Conservation (phyloP, 2,113 vertebrate genomes). For the Labeo catla region DNA sequence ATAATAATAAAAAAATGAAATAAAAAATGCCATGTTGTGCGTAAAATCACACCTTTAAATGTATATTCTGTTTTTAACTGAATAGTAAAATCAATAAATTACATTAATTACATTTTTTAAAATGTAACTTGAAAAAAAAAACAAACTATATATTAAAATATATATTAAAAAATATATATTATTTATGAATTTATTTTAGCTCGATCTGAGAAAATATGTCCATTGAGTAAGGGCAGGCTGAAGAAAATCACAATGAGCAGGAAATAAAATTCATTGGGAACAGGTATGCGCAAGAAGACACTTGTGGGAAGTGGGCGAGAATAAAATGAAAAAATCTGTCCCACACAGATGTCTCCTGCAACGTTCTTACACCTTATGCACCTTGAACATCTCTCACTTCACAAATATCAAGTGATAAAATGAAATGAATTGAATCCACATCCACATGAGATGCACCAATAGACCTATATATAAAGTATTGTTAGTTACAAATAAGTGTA, state of each 20-base stretch:
- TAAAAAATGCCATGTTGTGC: too few relatives aligned
- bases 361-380: background rate
- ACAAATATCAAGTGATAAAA: background rate
- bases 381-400: background rate
- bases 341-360: background rate
- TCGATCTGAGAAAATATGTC: background rate
- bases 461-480: background rate
- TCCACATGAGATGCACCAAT: background rate
- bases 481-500: background rate
- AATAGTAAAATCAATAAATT: background rate
- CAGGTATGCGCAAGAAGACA: background rate
- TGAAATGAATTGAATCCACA: background rate
- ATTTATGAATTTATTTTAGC: background rate
- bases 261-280: background rate
- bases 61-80: background rate
- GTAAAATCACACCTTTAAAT: background rate
- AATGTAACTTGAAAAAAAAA: too few relatives aligned
- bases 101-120: background rate
- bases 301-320: slow-evolving; percentile 5
- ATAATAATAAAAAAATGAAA: too few relatives aligned
- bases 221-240: background rate
- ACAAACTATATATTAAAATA: too few relatives aligned
- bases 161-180: background rate
- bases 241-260: background rate
- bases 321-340: background rate